phyloP scores from a whole-genome alignment of 2,797 vertebrate species.

The Silurus lanzhouensis region DNA sequence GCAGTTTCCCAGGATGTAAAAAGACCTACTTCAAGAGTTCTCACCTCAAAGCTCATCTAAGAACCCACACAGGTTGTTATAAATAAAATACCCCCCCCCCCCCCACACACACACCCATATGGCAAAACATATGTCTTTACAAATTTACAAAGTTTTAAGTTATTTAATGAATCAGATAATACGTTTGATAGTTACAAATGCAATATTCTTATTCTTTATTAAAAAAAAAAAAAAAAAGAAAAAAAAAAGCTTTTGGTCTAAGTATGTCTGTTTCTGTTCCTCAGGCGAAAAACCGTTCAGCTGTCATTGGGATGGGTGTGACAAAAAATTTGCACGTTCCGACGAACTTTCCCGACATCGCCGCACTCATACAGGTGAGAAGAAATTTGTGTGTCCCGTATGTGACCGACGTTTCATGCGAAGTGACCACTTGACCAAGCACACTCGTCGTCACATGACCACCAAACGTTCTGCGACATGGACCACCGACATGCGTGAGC shows the following conservation, averaged over 20 bases:
- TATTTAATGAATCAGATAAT: too few species aligned
- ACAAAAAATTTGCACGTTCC: constrained; percentile 94
- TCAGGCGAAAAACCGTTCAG: constrained; percentile 96
- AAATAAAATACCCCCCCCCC: not conserved
- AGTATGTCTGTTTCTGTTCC: not conserved
- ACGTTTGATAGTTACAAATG: too few species aligned
- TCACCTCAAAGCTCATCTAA: constrained; percentile 95
- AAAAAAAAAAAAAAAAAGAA: not conserved
- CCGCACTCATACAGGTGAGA: constrained; percentile 94
- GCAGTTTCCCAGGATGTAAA: constrained; percentile 89
- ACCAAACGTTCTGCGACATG: constrained; percentile 84
- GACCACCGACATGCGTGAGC: constrained; percentile 80
- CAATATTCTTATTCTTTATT: too few species aligned
- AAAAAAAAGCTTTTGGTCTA: not conserved
- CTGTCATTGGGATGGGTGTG: constrained; percentile 95
- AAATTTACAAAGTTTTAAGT: too few species aligned
- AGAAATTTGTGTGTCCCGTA: constrained; percentile 90
- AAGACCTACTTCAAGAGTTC: constrained; percentile 99
- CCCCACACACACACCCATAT: not conserved
- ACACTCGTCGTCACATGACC: constrained; percentile 88
- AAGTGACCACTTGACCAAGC: constrained; percentile 96
- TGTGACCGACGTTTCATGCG: constrained; percentile 97
- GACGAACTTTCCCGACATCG: constrained; percentile 96
- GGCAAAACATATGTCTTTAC: too few species aligned
- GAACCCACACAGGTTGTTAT: constrained; percentile 91